Evolutionary conservation across 35 echinoderm and acorn worm genomes (phyloP).

Genomic region (Heliocidaris erythrogramma): DNA sequence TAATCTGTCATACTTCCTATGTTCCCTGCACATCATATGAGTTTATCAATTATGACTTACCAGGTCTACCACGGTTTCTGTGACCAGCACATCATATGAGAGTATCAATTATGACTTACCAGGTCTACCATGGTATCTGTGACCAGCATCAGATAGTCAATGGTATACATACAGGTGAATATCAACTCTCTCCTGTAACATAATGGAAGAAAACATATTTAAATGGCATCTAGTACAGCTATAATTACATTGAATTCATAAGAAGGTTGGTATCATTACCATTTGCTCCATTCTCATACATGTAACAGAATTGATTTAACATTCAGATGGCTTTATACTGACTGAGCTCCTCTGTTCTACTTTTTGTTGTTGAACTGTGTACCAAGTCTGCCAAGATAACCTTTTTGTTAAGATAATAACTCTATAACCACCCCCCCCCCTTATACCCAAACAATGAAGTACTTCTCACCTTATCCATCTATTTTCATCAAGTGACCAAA

Average conservation of each 20-base stretch:
- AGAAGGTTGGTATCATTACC: no score
- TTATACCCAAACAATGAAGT: no score
- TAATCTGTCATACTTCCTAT: not conserved
- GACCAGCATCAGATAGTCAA: slow-evolving; percentile 95
- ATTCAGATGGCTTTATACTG: no score
- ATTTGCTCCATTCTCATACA: no score
- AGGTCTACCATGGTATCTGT: slow-evolving; percentile 64
- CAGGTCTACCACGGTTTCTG: slow-evolving; percentile 63
- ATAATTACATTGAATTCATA: not conserved
- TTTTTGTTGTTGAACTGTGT: no score
- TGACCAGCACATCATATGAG: slow-evolving; percentile 72
- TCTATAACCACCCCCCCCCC: no score
- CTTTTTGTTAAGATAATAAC: no score
- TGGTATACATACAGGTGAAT: slow-evolving; percentile 78
- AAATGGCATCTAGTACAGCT: not conserved
- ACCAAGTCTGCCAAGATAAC: no score
- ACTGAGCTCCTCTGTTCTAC: no score
- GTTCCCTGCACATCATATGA: slow-evolving; percentile 65
- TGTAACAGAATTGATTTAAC: no score
- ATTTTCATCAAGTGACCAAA: slow-evolving; percentile 94
- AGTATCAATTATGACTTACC: slow-evolving; percentile 67
- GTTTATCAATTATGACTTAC: no score
- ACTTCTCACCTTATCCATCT: slow-evolving; percentile 86
- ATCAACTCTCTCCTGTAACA: slow-evolving; percentile 86
- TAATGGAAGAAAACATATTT: not conserved